Evolutionary conservation across 2,797 vertebrate genomes (phyloP), one percentile per base, ranked within the genome.

Genomic region (Brachyrhaphis roseni): DNA sequence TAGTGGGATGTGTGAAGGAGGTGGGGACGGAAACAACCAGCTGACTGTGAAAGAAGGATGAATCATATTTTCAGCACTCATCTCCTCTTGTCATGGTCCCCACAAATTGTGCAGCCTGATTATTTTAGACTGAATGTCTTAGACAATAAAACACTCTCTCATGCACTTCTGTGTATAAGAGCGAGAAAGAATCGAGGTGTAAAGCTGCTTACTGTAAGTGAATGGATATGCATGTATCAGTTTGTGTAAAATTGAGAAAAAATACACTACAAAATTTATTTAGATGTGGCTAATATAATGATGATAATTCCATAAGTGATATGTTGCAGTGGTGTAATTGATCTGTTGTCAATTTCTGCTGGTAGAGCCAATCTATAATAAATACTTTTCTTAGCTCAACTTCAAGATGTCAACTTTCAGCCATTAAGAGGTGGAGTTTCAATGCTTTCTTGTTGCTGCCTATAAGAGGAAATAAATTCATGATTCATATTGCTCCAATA

Each of bases 1-100:
- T 86, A 82, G 93, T 94, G 90, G 92, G 91, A 93, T 84, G 93
- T 94, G 91, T 92, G 89, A 93, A 89, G 85, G 88, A 91, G 89
- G 87, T 87, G 88, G 90, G 88, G 83, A 90, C 87, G 75, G 36
- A 92, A 92, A 90, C 46, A 76, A 92, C 81, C 90, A 91, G 88
- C 80, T 84, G 88, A 92, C 91, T 89, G 93, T 78, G 81, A 92
- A 90, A 85, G 66, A 86, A 86, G 89, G 70, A 55, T 93, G 91
- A 94, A 86, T 92, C 92, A 92, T 83, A 49, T 89, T 83, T 87
- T 81, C 82, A 82, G 79, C 83, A 85, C 88, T 76, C 86, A 78
- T 88, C 78, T 81, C 81, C 59, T 77, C 66, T 64, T 85, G 87
- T 88, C 84, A 88, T 74, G 74, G 78, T 87, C 80, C 74, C 84